A percentile compares a stretch with the other conserved stretches of the same genome.
phyloP scores from a whole-genome alignment of 2,113 vertebrate species.

The Cichladusa arquata region DNA sequence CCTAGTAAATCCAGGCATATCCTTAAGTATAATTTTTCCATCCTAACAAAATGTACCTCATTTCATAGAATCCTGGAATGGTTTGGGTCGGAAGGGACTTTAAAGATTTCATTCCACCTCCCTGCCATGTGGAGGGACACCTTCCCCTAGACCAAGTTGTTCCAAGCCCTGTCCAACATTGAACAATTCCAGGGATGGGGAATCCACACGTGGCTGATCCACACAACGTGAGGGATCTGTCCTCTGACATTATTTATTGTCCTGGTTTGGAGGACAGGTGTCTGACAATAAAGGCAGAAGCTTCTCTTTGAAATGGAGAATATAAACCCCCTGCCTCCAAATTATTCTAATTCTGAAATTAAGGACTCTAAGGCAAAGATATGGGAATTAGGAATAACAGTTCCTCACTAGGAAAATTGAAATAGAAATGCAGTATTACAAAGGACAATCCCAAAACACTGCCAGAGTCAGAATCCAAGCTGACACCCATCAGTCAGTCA shows the following conservation, averaged over 20 bases:
- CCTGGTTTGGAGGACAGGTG: no score
- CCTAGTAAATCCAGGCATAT: background rate
- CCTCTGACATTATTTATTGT: background rate
- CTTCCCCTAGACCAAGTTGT: background rate
- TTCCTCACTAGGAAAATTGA: no score
- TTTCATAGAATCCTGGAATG: background rate
- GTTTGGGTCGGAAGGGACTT: background rate
- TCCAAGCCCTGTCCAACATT: background rate
- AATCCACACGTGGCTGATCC: background rate
- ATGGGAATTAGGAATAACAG: no score
- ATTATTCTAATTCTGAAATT: no score
- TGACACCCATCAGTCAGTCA: no score
- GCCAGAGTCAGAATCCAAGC: no score
- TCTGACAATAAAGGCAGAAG: no score
- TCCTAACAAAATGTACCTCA: background rate
- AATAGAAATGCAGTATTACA: no score
- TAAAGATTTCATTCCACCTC: background rate
- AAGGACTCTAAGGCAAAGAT: no score
- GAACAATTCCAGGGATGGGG: background rate
- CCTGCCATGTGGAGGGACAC: background rate
- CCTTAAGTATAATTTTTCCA: background rate
- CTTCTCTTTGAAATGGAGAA: no score
- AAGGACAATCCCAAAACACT: no score
- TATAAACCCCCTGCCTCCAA: no score
- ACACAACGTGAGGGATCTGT: background rate